Conservation (phyloP, 2,797 vertebrate genomes). For the Phoxinus dragarum region DNA sequence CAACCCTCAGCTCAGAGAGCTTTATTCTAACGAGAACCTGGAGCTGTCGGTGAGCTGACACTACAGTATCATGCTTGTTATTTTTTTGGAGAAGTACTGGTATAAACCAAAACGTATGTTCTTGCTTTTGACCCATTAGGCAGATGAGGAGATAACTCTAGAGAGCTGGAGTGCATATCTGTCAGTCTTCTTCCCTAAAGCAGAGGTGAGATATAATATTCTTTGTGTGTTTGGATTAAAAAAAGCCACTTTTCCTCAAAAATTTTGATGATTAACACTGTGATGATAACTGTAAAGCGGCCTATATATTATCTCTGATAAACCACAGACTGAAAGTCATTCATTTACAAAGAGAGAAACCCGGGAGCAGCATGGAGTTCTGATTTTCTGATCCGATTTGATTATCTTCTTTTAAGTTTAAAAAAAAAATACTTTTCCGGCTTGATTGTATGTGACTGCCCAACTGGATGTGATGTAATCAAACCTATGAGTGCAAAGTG, state of each 20-base stretch:
- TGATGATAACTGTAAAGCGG: not conserved
- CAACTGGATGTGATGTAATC: not conserved
- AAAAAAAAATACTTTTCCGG: no score
- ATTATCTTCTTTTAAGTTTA: no score
- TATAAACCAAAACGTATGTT: slow-evolving; percentile 6
- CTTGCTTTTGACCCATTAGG: slow-evolving; percentile 32
- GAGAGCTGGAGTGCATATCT: not conserved
- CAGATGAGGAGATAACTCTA: slow-evolving; percentile 43
- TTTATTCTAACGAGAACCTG: slow-evolving; percentile 61
- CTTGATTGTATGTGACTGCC: no score
- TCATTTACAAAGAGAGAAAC: not conserved
- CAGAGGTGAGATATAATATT: slow-evolving; percentile 39
- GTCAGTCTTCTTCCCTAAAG: slow-evolving; percentile 6
- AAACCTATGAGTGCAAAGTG: not conserved
- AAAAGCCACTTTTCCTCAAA: not conserved
- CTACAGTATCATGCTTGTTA: not conserved
- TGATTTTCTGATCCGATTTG: no score
- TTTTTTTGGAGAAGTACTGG: not conserved
- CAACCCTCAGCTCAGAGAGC: slow-evolving; percentile 63
- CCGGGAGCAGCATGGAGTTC: not conserved
- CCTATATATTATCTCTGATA: not conserved
- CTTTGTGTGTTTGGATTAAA: slow-evolving; percentile 1
- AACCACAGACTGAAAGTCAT: not conserved
- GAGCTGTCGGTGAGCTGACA: slow-evolving; percentile 73
- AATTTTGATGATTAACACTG: not conserved